These are phyloP conservation scores for Ceratitis capitata DNA, from an alignment of 1,140 invertebrate genomes.

Conservation along the genomic window DNA sequence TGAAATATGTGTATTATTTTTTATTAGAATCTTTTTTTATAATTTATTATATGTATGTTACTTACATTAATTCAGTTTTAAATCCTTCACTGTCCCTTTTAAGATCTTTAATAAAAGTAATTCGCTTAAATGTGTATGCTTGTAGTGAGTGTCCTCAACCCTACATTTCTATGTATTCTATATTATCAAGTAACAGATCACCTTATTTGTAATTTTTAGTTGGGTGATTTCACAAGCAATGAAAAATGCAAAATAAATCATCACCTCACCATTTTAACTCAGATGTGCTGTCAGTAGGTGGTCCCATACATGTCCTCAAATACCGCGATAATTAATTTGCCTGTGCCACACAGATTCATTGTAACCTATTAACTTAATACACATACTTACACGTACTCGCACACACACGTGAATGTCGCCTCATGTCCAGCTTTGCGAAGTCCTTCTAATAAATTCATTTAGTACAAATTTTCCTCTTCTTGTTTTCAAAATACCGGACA, in stretches of 20 bases:
- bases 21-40: no score
- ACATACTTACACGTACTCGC: neutral
- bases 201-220: no score
- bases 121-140: neutral
- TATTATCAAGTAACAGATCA: no score
- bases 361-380: neutral
- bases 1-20: no score
- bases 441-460: slow-evolving; percentile 2
- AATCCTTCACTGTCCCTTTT: no score
- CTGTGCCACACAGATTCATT: slow-evolving; percentile 30
- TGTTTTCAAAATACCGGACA: neutral
- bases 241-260: slow-evolving; percentile 30
- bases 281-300: slow-evolving; percentile 6
- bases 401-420: neutral
- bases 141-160: neutral
- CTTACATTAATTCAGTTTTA: no score
- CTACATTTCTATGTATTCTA: no score
- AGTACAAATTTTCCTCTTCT: neutral
- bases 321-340: slow-evolving; percentile 32
- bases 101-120: no score
- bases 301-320: slow-evolving; percentile 29
- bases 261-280: neutral
- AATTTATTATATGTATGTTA: no score
- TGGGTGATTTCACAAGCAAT: no score
- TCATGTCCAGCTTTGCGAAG: neutral